Base-by-base conservation (phyloP, 2,797 vertebrate genomes). In the Salarias fasciatus region DNA sequence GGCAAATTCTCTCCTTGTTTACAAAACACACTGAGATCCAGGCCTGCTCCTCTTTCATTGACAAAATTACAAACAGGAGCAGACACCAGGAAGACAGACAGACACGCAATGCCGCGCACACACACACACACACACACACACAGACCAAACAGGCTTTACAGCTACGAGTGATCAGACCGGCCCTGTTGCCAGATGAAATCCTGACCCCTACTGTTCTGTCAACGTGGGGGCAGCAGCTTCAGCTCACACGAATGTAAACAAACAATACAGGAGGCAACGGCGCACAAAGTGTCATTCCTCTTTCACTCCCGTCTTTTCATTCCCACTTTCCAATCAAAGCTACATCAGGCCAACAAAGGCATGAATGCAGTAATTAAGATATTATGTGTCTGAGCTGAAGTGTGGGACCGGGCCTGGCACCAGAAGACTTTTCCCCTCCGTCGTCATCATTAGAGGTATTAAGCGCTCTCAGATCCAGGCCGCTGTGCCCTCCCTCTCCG, bases 131-230 rank as follows among this genome's bases (percentile, higher is more conserved):
- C 9, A 35, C 9, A 6, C 9, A 35, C 33, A 9, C 33, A 35
- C 33, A 6, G 11, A 50, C 53, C 24, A 63, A 56, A 74, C 13
- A 41, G 24, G 24, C 43, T 14, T 51, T 6, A 41, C 54, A 65
- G 41, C 6, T 30, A 11, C 11, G 18, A 6, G 12, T 35, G 30
- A 59, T 63, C 51, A 47, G 73, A 13, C 36, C 58, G 41, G 28
- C 33, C 18, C 41, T 52, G 67, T 53, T 76, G 71, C 37, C 59
- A 72, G 52, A 79, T 82, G 86, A 91, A 92, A 92, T 82, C 80
- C 91, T 93, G 92, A 91, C 91, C 89, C 88, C 92, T 92, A 66
- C 89, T 92, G 92, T 90, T 90, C 49, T 31, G 38, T 57, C 47
- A 14, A 43, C 31, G 69, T 0, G 36, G 49, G 50, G 44, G 30